phyloP scores from a whole-genome alignment of 1,140 invertebrate genomes.

The Bombus polaris region DNA sequence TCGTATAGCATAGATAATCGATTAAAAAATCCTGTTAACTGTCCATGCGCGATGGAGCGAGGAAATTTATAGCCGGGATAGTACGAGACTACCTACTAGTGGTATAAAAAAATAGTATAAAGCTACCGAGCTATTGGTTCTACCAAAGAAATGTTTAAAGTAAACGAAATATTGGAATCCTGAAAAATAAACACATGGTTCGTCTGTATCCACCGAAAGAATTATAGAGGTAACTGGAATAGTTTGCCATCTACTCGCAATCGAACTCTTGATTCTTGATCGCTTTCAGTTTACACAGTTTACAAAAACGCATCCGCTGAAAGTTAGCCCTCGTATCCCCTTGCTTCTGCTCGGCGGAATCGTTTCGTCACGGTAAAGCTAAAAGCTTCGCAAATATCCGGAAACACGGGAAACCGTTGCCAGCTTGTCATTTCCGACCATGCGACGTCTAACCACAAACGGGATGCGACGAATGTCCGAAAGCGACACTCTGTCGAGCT shows the following conservation, averaged over 20 bases:
- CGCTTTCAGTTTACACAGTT: neutral
- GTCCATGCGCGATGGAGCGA: too few species aligned
- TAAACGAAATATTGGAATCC: too few species aligned
- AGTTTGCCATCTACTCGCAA: neutral
- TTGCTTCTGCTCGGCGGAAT: neutral
- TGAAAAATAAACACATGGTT: too few species aligned
- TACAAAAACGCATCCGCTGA: neutral
- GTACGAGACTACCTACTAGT: too few species aligned
- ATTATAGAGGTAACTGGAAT: too few species aligned
- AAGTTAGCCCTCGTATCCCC: neutral
- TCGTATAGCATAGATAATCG: too few species aligned
- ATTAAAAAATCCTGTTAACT: too few species aligned
- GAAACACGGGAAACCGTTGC: constrained; percentile 7
- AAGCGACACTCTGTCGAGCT: neutral
- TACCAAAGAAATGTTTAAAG: too few species aligned
- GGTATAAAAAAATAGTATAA: too few species aligned
- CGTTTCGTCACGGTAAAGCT: neutral
- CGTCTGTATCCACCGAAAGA: too few species aligned
- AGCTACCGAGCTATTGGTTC: too few species aligned
- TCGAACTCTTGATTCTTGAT: neutral
- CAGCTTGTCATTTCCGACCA: constrained; percentile 11
- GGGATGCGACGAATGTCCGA: neutral
- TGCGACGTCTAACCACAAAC: neutral
- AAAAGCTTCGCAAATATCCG: constrained; percentile 29
- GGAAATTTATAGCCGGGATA: too few species aligned